A percentile compares a stretch with the other conserved stretches of the same genome.
Conservation (phyloP, 2,113 vertebrate genomes). For the Boleophthalmus pectinirostris region DNA sequence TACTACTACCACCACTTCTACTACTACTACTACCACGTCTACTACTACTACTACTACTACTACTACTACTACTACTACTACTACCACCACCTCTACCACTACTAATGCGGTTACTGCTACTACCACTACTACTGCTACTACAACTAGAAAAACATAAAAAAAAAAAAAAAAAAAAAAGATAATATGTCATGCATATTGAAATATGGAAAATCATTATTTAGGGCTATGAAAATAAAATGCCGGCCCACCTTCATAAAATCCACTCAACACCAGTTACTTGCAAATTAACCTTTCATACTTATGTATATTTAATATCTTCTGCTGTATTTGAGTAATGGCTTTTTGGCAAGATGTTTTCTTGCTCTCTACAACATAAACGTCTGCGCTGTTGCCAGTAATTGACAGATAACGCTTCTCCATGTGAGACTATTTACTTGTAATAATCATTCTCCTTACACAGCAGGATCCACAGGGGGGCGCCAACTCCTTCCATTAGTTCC, state of each 20-base stretch:
- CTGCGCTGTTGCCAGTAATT: constrained; percentile 36
- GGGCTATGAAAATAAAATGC: neutral
- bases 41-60: too few relatives aligned
- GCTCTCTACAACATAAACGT: constrained; percentile 8
- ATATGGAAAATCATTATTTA: neutral
- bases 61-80: too few relatives aligned
- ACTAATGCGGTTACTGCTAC: too few relatives aligned
- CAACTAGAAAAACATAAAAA: too few relatives aligned
- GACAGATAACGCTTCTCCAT: constrained; percentile 28
- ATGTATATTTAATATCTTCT: neutral
- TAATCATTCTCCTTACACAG: neutral
- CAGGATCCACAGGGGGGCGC: constrained; percentile 63
- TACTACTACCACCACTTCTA: too few relatives aligned
- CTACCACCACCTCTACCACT: neutral
- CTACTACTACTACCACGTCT: too few relatives aligned
- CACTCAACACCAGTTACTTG: neutral
- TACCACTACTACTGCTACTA: too few relatives aligned
- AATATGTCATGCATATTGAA: too few relatives aligned
- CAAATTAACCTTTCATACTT: neutral
- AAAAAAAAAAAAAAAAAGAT: too few relatives aligned
- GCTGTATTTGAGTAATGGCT: neutral
- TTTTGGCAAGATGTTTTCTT: neutral
- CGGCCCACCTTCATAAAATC: too few relatives aligned
- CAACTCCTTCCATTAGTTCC: constrained; percentile 5
- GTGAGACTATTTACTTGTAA: constrained; percentile 16